Conservation (phyloP, 2,888 invertebrate species). For the Teleiodes luculella region DNA sequence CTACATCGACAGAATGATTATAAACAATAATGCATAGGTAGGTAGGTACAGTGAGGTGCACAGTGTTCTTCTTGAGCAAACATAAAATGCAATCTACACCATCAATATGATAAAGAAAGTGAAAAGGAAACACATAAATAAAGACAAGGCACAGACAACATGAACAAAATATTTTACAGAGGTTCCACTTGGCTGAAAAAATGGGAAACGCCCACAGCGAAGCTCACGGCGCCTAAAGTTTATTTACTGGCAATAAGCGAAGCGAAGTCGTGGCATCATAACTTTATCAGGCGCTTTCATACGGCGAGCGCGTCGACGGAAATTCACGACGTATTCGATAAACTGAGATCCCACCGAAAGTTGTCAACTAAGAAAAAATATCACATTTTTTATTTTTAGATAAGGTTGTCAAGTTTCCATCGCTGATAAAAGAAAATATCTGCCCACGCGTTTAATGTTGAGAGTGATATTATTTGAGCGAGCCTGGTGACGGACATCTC, state of each 20-base stretch:
- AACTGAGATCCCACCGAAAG: not conserved
- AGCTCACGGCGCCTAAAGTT: slow-evolving; percentile 14
- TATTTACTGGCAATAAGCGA: slow-evolving; percentile 20
- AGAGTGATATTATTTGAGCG: not conserved
- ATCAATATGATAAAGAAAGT: slow-evolving; percentile 1
- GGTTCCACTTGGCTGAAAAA: not conserved
- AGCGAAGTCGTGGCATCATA: slow-evolving; percentile 11
- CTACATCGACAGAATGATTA: not conserved
- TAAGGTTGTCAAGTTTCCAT: not conserved
- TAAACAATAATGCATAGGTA: no score
- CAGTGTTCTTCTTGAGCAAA: not conserved
- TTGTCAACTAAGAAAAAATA: not conserved
- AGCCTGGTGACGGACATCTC: slow-evolving; percentile 8
- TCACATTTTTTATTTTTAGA: not conserved
- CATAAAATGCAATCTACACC: not conserved
- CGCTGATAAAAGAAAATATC: not conserved
- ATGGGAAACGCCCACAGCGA: slow-evolving; percentile 7
- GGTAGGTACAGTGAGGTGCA: not conserved
- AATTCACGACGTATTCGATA: slow-evolving; percentile 1
- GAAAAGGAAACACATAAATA: not conserved
- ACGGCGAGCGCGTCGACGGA: not conserved
- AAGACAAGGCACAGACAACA: not conserved
- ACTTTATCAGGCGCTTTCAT: slow-evolving; percentile 19
- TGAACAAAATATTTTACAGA: slow-evolving; percentile 6
- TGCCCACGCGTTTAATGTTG: not conserved